A percentile compares a stretch with the other conserved stretches of the same genome.
These are phyloP conservation scores for Nymphalis urticae DNA, from an alignment of 2,888 invertebrate species.

Conservation along the genomic window DNA sequence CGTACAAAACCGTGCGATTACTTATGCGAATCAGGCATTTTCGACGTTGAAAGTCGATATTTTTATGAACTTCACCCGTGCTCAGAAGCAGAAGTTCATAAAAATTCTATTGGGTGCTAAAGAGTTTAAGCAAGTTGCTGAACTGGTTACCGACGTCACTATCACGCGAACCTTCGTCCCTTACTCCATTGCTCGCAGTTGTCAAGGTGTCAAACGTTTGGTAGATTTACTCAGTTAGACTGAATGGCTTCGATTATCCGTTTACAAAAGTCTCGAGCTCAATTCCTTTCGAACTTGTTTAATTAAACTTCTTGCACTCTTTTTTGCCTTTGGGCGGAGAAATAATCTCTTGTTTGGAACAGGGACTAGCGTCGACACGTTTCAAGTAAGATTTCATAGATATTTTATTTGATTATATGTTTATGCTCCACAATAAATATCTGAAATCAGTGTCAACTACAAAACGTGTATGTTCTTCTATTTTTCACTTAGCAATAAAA, in stretches of 20 bases:
- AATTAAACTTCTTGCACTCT: conserved; percentile 81
- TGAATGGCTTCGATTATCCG: conserved; percentile 76
- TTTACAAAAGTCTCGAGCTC: conserved; percentile 76
- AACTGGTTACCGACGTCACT: conserved; percentile 49
- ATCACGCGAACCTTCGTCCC: conserved; percentile 43
- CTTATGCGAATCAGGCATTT: conserved; percentile 43
- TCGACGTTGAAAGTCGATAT: conserved; percentile 41
- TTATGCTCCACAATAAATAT: no score
- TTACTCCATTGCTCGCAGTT: conserved; percentile 24
- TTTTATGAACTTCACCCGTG: conserved; percentile 40
- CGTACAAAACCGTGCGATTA: conserved; percentile 36
- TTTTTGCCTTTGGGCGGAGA: conserved; percentile 77
- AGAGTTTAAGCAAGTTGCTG: conserved; percentile 44
- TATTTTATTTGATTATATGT: no score
- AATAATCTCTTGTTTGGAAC: conserved; percentile 72
- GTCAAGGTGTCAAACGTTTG: conserved; percentile 36
- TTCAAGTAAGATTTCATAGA: no score
- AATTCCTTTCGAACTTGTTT: conserved; percentile 79
- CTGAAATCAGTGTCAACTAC: no score
- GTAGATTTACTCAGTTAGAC: conserved; percentile 68
- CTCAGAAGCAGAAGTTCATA: conserved; percentile 48
- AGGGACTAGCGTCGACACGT: conserved; percentile 45
- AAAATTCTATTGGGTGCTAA: conserved; percentile 56
- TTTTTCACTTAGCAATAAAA: no score
- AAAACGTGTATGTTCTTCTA: no score